These are phyloP conservation scores for Malurus splendens DNA, from an alignment of 2,797 vertebrate genomes.

Conservation along the genomic window DNA sequence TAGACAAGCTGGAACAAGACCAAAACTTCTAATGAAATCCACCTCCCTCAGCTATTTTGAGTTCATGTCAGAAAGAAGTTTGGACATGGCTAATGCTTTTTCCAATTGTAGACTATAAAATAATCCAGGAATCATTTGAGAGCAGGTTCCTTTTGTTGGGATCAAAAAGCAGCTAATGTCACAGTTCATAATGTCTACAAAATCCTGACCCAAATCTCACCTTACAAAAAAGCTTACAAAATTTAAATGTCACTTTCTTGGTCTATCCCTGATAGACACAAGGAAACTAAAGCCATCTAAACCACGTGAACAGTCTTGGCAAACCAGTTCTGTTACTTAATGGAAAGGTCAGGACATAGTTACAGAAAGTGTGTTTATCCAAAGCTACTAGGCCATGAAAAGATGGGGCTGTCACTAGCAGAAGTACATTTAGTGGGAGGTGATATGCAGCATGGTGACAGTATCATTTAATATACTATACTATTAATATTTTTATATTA, in stretches of 20 bases:
- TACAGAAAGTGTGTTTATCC: not conserved
- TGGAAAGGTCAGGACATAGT: not conserved
- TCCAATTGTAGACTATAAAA: not conserved
- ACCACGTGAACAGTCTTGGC: not conserved
- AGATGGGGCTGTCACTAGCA: not conserved
- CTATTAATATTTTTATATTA: not conserved
- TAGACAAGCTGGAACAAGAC: not conserved
- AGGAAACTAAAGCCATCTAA: not conserved
- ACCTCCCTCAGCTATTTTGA: not conserved
- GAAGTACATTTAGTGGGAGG: not conserved
- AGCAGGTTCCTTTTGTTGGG: not conserved
- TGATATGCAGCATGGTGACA: not conserved
- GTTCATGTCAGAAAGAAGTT: not conserved
- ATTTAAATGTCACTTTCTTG: not conserved
- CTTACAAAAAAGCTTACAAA: not conserved
- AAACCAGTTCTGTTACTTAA: conserved; percentile 9
- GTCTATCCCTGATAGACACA: not conserved
- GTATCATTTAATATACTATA: not conserved
- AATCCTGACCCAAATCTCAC: not conserved
- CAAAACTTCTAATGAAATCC: not conserved
- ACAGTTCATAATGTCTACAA: not conserved
- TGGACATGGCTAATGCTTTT: not conserved
- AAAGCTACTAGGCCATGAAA: not conserved
- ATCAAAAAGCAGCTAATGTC: not conserved
- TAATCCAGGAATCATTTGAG: not conserved